These are phyloP conservation scores for Chrysoperla carnea DNA, from an alignment of 1,140 invertebrate species.

Conservation along the genomic window DNA sequence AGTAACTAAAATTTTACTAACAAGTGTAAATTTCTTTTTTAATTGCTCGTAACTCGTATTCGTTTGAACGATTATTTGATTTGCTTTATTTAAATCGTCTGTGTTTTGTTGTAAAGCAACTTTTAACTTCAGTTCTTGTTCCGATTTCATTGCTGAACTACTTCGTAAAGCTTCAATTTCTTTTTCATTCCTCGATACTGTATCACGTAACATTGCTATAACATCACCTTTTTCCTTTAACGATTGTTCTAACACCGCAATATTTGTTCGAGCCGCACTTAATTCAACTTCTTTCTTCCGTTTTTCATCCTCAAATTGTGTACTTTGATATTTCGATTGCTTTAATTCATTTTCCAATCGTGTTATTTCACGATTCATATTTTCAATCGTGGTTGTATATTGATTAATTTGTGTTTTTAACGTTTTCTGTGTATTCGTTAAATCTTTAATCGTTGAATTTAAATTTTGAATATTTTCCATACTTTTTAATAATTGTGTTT, in stretches of 20 bases:
- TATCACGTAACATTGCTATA: background rate
- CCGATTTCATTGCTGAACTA: background rate
- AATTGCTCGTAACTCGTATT: background rate
- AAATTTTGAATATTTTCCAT: background rate
- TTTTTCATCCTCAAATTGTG: background rate
- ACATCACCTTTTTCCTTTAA: background rate
- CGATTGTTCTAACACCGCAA: background rate
- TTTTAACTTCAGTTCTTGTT: background rate
- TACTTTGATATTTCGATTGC: background rate
- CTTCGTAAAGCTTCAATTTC: background rate
- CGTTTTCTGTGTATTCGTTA: background rate
- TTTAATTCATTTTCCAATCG: background rate
- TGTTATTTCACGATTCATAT: background rate
- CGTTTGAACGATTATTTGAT: background rate
- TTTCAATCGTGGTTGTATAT: background rate
- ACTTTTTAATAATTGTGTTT: background rate
- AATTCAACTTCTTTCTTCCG: background rate
- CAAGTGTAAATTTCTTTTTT: background rate
- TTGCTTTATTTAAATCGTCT: background rate
- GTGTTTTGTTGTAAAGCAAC: background rate
- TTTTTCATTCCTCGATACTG: background rate
- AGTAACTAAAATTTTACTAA: too few species aligned
- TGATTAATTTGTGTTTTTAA: background rate
- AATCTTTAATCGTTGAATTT: background rate
- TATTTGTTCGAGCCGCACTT: background rate